phyloP scores from a whole-genome alignment of 1,140 invertebrate species.

The Lordiphosa collinella region DNA sequence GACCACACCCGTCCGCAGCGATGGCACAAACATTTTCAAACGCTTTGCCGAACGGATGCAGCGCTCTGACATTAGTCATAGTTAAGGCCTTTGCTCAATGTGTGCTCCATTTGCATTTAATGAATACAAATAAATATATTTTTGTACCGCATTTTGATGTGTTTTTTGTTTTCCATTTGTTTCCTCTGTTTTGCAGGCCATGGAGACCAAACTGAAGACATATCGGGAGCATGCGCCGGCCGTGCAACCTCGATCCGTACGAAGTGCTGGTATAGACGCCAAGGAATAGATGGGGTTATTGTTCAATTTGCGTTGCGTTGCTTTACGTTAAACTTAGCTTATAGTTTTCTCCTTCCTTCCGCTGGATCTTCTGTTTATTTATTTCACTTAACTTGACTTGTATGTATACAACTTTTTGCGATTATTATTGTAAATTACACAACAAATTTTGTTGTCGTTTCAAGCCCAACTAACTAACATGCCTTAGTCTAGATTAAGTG shows the following conservation, averaged over 20 bases:
- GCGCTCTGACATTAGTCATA: conserved; percentile 21
- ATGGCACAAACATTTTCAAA: conserved; percentile 68
- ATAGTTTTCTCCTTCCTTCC: conserved; percentile 28
- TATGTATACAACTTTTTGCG: conserved; percentile 32
- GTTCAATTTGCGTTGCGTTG: conserved; percentile 22
- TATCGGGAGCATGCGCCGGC: conserved; percentile 71
- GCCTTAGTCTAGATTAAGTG: conserved; percentile 56
- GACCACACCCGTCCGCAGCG: conserved; percentile 42
- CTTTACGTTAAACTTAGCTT: conserved; percentile 30
- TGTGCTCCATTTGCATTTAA: conserved; percentile 57
- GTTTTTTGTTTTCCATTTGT: conserved; percentile 30
- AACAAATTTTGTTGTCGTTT: conserved; percentile 40
- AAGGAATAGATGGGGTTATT: not conserved
- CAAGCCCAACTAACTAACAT: conserved; percentile 43
- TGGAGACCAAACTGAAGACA: conserved; percentile 77
- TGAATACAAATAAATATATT: conserved; percentile 54
- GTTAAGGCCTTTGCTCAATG: conserved; percentile 24
- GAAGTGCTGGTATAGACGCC: no score
- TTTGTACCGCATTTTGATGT: conserved; percentile 41
- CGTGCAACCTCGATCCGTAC: conserved; percentile 63
- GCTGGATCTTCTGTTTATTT: conserved; percentile 28
- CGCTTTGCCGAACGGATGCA: conserved; percentile 67
- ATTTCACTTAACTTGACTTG: conserved; percentile 37
- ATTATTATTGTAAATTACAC: conserved; percentile 37
- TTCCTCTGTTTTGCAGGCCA: conserved; percentile 56